Evolutionary conservation across 2,113 vertebrate genomes (phyloP), one percentile per base, ranked within the genome.

Genomic region (Carassius auratus): DNA sequence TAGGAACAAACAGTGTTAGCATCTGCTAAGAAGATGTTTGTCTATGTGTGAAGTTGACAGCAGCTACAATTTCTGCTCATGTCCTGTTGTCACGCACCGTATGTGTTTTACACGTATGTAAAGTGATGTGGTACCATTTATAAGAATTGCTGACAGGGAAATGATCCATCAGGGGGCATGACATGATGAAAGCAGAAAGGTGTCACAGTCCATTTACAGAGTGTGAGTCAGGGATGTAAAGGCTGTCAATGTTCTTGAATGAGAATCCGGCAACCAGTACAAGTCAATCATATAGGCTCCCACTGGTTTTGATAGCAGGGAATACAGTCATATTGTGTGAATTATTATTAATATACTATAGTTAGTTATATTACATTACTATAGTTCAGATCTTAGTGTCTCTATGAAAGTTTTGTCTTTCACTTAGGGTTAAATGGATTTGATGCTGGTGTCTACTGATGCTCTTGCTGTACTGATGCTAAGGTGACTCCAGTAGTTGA

Each of bases 61-160:
- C 15, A 76, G 50, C 75, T 8, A 55, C 15, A 33, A 19, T 61
- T 50, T 30, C 23, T 30, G 3, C 23, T 52, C 14, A 2, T 23
- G 19, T 13, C 76, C 9, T 45, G 10, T 42, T 42, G 55, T 45
- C 76, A 62, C 1, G 1, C 4, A 10, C 12, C 21, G 7, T 15
- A n/a, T 62, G 12, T 8, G 38, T n/a, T 33, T 59, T 78, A 38
- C 17, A 80, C 7, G 14, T 17, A 64, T 62, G 77, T 33, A 81
- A 66, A 48, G 3, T 9, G 42, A 68, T 8, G 59, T 45, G 21
- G 21, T 81, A 30, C 15, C 61, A 48, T 48, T 78, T 78, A 12
- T 66, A 81, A 50, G 79, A 30, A 26, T 30, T 68, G 61, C 79
- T 68, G 79, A 81, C 61, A 33, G 38, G 74, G 8, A 66, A 38